Percentiles rank a stretch among this genome's conserved stretches.
Evolutionary conservation across 2,888 invertebrate genomes (phyloP).

Genomic region (Xestia sexstrigata): DNA sequence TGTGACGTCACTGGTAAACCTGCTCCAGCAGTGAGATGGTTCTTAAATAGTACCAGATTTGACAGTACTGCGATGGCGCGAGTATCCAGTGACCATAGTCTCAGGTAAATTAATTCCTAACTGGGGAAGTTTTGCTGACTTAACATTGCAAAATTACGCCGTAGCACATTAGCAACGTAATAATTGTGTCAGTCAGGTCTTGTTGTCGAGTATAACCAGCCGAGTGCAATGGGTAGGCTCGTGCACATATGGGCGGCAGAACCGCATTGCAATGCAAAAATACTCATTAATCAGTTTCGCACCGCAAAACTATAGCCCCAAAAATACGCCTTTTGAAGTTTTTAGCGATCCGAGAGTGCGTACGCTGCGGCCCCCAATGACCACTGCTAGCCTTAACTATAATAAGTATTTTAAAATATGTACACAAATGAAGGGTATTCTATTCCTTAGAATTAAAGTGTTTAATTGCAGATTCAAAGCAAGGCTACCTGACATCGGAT

Average conservation of each 20-base stretch:
- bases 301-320: not conserved
- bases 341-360: not conserved
- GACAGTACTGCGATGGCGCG: constrained; percentile 15
- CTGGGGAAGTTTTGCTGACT: too few species aligned
- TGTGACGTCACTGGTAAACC: constrained; percentile 74
- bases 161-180: not conserved
- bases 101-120: constrained; percentile 63
- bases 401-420: not conserved
- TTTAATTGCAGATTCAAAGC: constrained; percentile 61
- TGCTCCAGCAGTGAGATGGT: constrained; percentile 73
- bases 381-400: not conserved
- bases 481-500: constrained; percentile 59
- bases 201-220: not conserved
- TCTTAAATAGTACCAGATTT: constrained; percentile 64
- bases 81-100: constrained; percentile 62
- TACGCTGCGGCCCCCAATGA: not conserved
- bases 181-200: not conserved
- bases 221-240: not conserved
- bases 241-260: not conserved
- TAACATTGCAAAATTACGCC: not conserved
- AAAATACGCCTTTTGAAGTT: not conserved
- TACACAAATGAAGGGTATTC: not conserved
- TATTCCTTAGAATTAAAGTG: not conserved
- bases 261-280: not conserved
- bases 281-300: not conserved